phyloP scores from a whole-genome alignment of 2,888 invertebrate genomes.

The Timandra comae region DNA sequence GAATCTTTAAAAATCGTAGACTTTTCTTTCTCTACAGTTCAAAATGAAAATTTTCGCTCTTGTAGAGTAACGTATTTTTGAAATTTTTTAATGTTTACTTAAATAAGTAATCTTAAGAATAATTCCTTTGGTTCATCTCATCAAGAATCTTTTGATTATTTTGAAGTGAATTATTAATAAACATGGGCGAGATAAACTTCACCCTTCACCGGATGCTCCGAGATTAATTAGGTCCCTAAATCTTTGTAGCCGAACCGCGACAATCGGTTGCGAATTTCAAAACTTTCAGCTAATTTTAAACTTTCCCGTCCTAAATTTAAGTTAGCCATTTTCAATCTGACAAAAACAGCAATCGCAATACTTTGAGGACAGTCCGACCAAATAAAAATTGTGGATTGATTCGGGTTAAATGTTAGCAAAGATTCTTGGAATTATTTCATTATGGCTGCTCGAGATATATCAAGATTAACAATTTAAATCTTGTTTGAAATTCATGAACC shows the following conservation, averaged over 20 bases:
- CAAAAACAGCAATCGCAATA: constrained; percentile 19
- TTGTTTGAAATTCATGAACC: background rate
- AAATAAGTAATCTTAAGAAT: too few relatives aligned
- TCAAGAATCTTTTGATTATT: background rate
- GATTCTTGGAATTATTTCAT: too few relatives aligned
- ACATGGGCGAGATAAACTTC: constrained; percentile 23
- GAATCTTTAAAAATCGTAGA: too few relatives aligned
- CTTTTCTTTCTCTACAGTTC: too few relatives aligned
- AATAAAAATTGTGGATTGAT: too few relatives aligned
- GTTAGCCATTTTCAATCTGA: constrained; percentile 20
- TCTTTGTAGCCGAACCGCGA: constrained; percentile 39
- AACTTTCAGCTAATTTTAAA: constrained; percentile 37
- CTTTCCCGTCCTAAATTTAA: constrained; percentile 22
- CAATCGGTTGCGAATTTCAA: constrained; percentile 29
- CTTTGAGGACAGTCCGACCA: background rate
- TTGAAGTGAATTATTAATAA: constrained; percentile 7
- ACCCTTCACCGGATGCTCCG: constrained; percentile 31
- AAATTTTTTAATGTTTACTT: too few relatives aligned
- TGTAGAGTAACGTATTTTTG: too few relatives aligned
- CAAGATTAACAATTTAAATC: too few relatives aligned
- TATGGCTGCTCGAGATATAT: too few relatives aligned
- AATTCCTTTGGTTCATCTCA: too few relatives aligned
- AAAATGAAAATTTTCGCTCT: too few relatives aligned
- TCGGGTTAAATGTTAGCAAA: too few relatives aligned
- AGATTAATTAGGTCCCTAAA: constrained; percentile 44